Base-by-base conservation (phyloP, 2,888 invertebrate genomes). In the Clepsis dumicolana region DNA sequence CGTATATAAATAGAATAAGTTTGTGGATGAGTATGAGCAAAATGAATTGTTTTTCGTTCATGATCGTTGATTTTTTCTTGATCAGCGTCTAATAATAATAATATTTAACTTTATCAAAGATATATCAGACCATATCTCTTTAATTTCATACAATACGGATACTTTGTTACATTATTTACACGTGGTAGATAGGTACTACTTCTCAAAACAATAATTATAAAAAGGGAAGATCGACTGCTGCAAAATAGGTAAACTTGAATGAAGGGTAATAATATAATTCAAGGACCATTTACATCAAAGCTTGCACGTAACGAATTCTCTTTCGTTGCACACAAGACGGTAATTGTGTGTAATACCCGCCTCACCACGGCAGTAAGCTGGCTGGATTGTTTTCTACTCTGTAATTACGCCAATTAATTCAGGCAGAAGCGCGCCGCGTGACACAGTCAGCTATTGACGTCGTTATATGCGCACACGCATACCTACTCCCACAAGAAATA, bases 351-450 rank as follows among this genome's bases (percentile, higher is more conserved):
- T 87, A 89, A 86, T 90, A 85, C 77, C 77, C 80, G 86, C 82
- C 80, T 87, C 82, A 84, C 89, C 88, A 88, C 77, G 80, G 82
- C 78, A 81, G 83, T 85, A 85, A 84, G 83, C 80, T 82, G 78
- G 83, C 84, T 81, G 80, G 82, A 89, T 90, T 91, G 87, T 91
- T 90, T 92, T 91, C 88, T 89, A 85, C 85, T 84, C 76, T 77
- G 83, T 90, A 91, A 92, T 91, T 89, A 81, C 85, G 76, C 81
- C 88, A 89, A 93, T 93, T 93, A 93, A 90, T 87, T 87, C 88
- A 75, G 84, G 88, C 84, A 84, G 83, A 87, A 80, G 77, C 85
- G 82, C 78, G 77, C 80, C 80, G 86, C 86, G 83, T 86, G 87
- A 87, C 86, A 85, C 77, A 80, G 81, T 83, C 77, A 53, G 74